Evolutionary conservation across 2,113 vertebrate genomes (phyloP).

Genomic region (Alexandromys fortis): DNA sequence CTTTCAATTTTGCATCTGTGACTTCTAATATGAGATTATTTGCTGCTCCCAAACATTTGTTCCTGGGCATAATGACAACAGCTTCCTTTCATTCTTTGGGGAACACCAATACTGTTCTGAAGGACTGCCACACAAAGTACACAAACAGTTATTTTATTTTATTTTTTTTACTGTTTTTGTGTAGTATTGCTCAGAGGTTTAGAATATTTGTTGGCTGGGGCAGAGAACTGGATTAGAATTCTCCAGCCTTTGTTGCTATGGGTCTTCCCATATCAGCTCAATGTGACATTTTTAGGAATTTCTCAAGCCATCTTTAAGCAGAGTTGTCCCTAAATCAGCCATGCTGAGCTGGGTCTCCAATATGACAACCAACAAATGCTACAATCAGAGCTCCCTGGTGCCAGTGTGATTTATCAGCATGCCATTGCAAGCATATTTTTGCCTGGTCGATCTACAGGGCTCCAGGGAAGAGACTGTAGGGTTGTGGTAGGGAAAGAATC

Average conservation of each 20-base stretch:
- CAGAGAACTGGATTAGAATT: neutral
- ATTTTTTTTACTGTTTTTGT: neutral
- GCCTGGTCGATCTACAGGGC: neutral
- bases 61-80: neutral
- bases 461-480: neutral
- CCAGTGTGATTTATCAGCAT: conserved; percentile 17
- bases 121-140: neutral
- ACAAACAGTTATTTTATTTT: neutral
- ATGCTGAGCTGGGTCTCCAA: neutral
- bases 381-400: neutral
- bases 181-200: neutral
- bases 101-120: neutral
- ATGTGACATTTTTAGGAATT: conserved; percentile 5
- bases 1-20: conserved; percentile 34
- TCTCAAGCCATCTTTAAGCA: conserved; percentile 27
- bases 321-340: neutral
- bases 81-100: neutral
- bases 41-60: neutral
- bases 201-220: neutral
- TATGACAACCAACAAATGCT: neutral
- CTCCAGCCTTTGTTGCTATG: neutral
- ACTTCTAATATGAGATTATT: neutral
- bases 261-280: neutral
- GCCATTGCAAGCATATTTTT: neutral
- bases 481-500: neutral